phyloP scores from a whole-genome alignment of 2,113 vertebrate genomes.

The Hystrix brachyura region DNA sequence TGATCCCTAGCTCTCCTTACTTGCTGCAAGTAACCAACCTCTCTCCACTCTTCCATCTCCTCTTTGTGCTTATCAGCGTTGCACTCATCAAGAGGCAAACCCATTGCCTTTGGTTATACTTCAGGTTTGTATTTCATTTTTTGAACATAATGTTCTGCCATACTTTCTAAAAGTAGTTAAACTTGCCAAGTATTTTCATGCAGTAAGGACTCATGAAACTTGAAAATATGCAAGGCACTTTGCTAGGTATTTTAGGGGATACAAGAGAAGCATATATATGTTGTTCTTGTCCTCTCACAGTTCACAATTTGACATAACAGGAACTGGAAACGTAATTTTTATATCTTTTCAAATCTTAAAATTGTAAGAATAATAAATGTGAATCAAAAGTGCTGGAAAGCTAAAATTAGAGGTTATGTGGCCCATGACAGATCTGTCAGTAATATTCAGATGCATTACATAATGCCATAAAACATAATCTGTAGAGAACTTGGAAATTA shows the following conservation, averaged over 20 bases:
- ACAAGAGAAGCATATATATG: neutral
- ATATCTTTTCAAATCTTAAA: neutral
- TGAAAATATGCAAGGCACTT: neutral
- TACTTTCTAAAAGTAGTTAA: constrained; percentile 22
- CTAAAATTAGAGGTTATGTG: constrained; percentile 36
- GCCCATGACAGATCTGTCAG: neutral
- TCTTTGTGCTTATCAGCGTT: neutral
- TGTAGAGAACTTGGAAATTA: neutral
- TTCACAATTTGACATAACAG: neutral
- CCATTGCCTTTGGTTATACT: neutral
- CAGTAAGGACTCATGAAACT: constrained; percentile 13
- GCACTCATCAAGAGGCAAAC: neutral
- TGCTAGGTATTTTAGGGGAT: neutral
- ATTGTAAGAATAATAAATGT: neutral
- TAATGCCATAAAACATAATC: neutral
- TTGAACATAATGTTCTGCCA: neutral
- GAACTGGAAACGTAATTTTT: neutral
- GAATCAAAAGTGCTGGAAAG: neutral
- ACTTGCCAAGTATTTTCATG: neutral
- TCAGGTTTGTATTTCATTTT: neutral
- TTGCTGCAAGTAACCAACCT: neutral
- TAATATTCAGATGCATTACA: neutral
- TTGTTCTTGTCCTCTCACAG: neutral
- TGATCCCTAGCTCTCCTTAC: neutral
- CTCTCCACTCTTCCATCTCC: neutral